Conservation (phyloP, 2,113 vertebrate genomes). For the Setophaga kirtlandii region DNA sequence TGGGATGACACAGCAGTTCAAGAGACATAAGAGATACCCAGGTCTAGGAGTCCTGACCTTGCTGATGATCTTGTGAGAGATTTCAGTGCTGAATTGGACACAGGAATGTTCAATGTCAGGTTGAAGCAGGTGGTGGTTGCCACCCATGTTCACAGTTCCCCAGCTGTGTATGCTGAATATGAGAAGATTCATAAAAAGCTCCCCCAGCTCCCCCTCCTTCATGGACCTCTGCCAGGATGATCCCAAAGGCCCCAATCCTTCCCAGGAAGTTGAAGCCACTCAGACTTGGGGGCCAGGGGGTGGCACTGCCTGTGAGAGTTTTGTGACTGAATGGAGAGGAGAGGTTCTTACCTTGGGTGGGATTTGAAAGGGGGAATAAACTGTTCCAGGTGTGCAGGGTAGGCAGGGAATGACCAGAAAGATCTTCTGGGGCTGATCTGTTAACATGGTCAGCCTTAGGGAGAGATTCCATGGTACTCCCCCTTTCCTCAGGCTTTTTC, state of each 20-base stretch:
- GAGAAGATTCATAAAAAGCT: background rate
- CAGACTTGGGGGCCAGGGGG: background rate
- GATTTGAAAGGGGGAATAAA: background rate
- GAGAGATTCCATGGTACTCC: background rate
- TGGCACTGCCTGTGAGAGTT: background rate
- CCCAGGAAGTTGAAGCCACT: background rate
- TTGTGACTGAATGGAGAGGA: rapidly evolving
- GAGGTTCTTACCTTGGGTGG: background rate
- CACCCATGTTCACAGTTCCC: background rate
- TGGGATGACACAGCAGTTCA: background rate
- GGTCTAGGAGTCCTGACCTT: background rate
- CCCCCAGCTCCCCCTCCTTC: background rate
- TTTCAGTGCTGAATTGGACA: background rate
- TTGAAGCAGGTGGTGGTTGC: background rate
- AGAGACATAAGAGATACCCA: background rate
- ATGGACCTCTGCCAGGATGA: background rate
- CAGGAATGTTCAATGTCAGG: background rate
- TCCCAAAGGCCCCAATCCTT: background rate
- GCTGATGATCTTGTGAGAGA: background rate
- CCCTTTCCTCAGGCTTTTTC: background rate
- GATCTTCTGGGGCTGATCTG: background rate
- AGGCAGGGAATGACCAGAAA: background rate
- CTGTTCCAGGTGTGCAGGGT: background rate
- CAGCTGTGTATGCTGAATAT: background rate
- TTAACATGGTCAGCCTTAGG: background rate